These are phyloP conservation scores for Atethmia centrago DNA, from an alignment of 2,888 invertebrate species.

Conservation along the genomic window DNA sequence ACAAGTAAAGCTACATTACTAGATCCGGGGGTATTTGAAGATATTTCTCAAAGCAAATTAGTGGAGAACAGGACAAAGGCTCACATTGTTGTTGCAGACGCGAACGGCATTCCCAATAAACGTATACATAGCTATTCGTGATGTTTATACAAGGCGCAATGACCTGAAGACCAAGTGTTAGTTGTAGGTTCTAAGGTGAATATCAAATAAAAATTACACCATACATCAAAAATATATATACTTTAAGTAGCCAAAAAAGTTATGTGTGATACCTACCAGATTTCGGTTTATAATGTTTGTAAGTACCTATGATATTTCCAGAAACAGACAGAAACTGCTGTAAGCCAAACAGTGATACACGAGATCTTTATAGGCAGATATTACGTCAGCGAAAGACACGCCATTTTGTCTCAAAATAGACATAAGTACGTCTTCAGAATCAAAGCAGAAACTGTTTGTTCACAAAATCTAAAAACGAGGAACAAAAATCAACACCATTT, in stretches of 20 bases:
- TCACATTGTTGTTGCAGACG: conserved; percentile 40
- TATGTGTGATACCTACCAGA: not conserved
- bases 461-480: not conserved
- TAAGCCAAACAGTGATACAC: not conserved
- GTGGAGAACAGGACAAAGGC: conserved; percentile 39
- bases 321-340: not conserved
- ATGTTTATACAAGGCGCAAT: conserved; percentile 6
- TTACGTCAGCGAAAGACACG: not conserved
- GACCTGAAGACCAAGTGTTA: not conserved
- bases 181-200: not conserved
- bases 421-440: not conserved
- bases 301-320: not conserved
- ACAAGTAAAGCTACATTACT: conserved; percentile 1
- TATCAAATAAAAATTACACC: too few relatives aligned
- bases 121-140: not conserved
- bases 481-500: not conserved
- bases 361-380: not conserved
- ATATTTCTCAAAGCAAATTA: conserved; percentile 57
- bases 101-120: conserved; percentile 31
- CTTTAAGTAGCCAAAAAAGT: too few relatives aligned
- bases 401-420: not conserved
- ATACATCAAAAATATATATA: too few relatives aligned
- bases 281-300: not conserved
- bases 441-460: not conserved
- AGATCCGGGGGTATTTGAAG: conserved; percentile 14